A percentile compares a stretch with the other conserved stretches of the same genome.
phyloP scores from a whole-genome alignment of 2,888 invertebrate genomes.

The Sesia bembeciformis region DNA sequence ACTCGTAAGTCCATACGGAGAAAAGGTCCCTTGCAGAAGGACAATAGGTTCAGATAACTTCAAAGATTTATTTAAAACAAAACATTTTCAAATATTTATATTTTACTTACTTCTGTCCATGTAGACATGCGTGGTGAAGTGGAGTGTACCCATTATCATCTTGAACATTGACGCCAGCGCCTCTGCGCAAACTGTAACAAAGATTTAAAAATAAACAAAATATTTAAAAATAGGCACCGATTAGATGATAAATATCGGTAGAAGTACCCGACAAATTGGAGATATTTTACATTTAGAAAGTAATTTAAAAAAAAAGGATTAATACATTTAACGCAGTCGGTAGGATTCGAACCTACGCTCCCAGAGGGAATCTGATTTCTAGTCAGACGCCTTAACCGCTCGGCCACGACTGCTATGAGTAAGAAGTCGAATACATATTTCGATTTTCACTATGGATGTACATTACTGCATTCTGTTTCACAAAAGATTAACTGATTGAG shows the following conservation, averaged over 20 bases:
- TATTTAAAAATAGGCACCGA: slow-evolving; percentile 7
- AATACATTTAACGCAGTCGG: slow-evolving; percentile 69
- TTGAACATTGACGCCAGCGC: slow-evolving; percentile 93
- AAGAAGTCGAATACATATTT: not conserved
- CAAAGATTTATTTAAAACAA: no score
- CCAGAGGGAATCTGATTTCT: slow-evolving; percentile 84
- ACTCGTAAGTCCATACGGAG: no score
- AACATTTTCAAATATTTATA: no score
- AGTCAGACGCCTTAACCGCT: slow-evolving; percentile 84
- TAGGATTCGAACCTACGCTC: slow-evolving; percentile 84
- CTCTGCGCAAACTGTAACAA: slow-evolving; percentile 85
- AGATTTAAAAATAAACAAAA: slow-evolving; percentile 8
- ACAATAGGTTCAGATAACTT: no score
- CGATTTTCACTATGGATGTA: no score
- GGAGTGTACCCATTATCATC: slow-evolving; percentile 95
- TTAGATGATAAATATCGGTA: not conserved
- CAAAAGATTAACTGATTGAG: no score
- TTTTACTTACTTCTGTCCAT: slow-evolving; percentile 87
- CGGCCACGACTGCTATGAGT: slow-evolving; percentile 77
- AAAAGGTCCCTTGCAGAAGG: no score
- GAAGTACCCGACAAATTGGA: not conserved
- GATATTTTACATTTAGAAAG: not conserved
- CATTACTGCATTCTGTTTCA: no score
- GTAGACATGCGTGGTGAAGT: slow-evolving; percentile 93
- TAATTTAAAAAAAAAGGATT: not conserved